Base-by-base conservation (phyloP, 2,797 vertebrate species). In the Australoheros facetus region DNA sequence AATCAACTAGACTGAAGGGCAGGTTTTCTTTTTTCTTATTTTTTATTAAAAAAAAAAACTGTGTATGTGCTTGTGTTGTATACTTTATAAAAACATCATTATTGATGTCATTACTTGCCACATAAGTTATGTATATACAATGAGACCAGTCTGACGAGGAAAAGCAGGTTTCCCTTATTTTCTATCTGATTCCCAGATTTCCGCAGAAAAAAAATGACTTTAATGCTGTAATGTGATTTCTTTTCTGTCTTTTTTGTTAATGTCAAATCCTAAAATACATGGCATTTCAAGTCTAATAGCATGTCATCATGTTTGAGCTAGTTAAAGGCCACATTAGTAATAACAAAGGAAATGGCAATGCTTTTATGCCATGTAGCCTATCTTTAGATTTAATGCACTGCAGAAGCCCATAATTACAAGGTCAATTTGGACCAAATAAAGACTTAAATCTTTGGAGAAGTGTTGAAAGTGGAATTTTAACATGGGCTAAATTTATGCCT, bases 271-370 rank as follows among this genome's bases (percentile, higher is more conserved):
- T 9, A 80, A 83, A 88, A 87, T 80, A 83, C 45, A 71, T 87
- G 85, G 42, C 84, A 91, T 91, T 91, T 91, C 5, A 77, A 80
- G 11, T 82, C 39, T 83, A 84, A 85, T 51, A 79, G 51, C 62
- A 86, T 85, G 80, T 71, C 80, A 71, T 81, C 66, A 53, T 79
- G 34, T 87, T 78, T 66, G 74, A 85, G 66, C 1, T 0, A 79
- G 69, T 76, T 80, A 77, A 85, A 85, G 75, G 85, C 56, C 75
- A 84, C n/a, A 75, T 56, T 37, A 71, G 48, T 42, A 71, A 81
- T 79, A 77, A 78, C 71, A 82, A 81, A 66, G 45, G 32, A 86
- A 92, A 92, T 90, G 75, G 79, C 83, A 87, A 84, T 69, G 80
- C 77, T 87, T 88, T 88, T 85, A 84, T 83, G 54, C 57, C 60